Percentiles rank a stretch among this genome's conserved stretches.
These are phyloP conservation scores for Myripristis murdjan DNA, from an alignment of 2,797 vertebrate species.

Conservation along the genomic window DNA sequence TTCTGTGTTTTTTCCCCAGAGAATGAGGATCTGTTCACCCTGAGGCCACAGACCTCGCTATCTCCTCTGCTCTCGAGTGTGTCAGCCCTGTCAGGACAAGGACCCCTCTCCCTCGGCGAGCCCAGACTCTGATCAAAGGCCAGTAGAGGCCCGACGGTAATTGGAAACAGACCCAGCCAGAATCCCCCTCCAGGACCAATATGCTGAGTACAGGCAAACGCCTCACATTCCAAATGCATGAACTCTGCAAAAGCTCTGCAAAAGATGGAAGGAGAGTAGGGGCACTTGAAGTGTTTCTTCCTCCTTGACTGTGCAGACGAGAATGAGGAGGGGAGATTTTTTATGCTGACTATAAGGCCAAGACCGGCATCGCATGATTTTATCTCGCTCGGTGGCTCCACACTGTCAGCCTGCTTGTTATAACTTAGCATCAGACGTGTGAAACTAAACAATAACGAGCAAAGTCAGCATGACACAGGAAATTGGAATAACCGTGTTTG, in stretches of 20 bases:
- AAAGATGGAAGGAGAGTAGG: slow-evolving; percentile 15
- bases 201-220: slow-evolving; percentile 67
- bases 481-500: neutral
- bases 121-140: slow-evolving; percentile 66
- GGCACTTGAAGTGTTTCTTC: slow-evolving; percentile 18
- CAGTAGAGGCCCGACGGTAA: slow-evolving; percentile 43
- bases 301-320: slow-evolving; percentile 22
- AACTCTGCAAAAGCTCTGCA: slow-evolving; percentile 38
- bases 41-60: neutral
- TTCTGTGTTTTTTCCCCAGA: slow-evolving; percentile 26
- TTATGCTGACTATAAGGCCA: slow-evolving; percentile 2
- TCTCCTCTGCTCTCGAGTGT: slow-evolving; percentile 5
- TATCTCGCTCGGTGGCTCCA: slow-evolving; percentile 1
- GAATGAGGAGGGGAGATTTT: neutral
- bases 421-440: neutral
- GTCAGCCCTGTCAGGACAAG: slow-evolving; percentile 44
- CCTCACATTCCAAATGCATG: slow-evolving; percentile 65
- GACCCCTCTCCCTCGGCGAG: slow-evolving; percentile 22
- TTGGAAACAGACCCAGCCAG: slow-evolving; percentile 67
- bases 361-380: neutral
- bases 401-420: neutral
- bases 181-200: slow-evolving; percentile 50
- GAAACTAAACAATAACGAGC: slow-evolving; percentile 11
- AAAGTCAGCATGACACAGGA: neutral
- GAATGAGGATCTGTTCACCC: slow-evolving; percentile 7